These are phyloP conservation scores for Gryllus bimaculatus DNA, from an alignment of 1,140 invertebrate genomes.

Conservation along the genomic window DNA sequence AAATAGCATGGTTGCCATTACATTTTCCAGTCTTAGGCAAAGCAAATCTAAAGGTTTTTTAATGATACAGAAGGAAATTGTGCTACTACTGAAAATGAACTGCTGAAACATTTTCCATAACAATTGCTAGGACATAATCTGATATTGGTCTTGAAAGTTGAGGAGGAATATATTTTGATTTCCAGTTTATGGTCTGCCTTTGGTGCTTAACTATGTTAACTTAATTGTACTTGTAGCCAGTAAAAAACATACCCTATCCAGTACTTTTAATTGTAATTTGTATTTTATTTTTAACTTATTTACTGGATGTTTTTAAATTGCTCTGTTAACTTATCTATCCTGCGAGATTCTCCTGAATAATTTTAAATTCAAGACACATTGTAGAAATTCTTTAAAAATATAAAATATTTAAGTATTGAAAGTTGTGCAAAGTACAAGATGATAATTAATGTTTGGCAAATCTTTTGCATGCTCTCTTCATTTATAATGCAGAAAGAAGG, in stretches of 20 bases:
- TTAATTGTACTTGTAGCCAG: constrained; percentile 11
- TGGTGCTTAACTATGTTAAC: constrained; percentile 13
- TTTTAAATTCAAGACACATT: background rate
- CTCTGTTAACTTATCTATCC: background rate
- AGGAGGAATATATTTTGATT: constrained; percentile 3
- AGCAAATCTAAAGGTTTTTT: constrained; percentile 8
- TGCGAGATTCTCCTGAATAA: background rate
- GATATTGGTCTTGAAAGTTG: background rate
- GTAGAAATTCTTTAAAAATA: constrained; percentile 6
- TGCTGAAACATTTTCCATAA: background rate
- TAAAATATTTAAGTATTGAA: background rate
- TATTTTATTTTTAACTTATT: background rate
- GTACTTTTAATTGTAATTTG: background rate
- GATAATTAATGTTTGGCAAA: constrained; percentile 12
- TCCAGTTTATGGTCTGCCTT: background rate
- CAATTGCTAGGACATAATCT: constrained; percentile 3
- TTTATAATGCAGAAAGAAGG: constrained; percentile 12
- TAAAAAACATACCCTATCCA: background rate
- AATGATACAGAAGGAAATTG: constrained; percentile 1
- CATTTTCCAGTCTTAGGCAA: constrained; percentile 13
- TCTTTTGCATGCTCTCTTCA: constrained; percentile 15
- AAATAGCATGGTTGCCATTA: constrained; percentile 15
- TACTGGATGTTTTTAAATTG: background rate
- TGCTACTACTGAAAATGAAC: background rate
- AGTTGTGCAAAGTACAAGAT: constrained; percentile 9